These are phyloP conservation scores for Dendrocincla tyrannina DNA, from an alignment of 2,797 vertebrate genomes.

Conservation along the genomic window DNA sequence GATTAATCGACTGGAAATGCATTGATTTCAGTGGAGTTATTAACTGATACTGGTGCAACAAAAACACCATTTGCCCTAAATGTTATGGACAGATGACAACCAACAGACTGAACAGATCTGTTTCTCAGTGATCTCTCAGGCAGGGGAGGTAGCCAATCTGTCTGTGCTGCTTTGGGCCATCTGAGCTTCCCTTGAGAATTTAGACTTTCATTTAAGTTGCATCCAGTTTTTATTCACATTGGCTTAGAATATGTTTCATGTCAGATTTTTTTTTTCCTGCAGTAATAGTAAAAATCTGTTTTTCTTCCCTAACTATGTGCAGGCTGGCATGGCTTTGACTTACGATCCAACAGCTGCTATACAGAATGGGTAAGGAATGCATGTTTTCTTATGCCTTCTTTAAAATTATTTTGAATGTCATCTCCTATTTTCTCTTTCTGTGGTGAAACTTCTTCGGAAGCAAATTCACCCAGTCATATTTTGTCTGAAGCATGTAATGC, in stretches of 20 bases:
- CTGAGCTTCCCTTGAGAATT: not conserved
- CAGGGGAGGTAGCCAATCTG: not conserved
- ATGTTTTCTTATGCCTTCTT: slow-evolving; percentile 28
- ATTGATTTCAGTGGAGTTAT: not conserved
- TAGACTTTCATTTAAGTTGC: not conserved
- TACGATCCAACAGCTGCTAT: slow-evolving; percentile 93
- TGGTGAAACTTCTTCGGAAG: slow-evolving; percentile 10
- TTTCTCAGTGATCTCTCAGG: not conserved
- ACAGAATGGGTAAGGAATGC: slow-evolving; percentile 92
- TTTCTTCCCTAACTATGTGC: slow-evolving; percentile 63
- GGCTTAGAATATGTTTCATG: slow-evolving; percentile 1
- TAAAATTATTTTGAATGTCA: not conserved
- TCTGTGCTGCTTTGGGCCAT: not conserved
- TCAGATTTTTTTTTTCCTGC: not conserved
- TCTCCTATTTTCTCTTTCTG: slow-evolving; percentile 5
- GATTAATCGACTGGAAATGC: not conserved
- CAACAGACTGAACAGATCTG: not conserved
- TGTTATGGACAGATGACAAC: not conserved
- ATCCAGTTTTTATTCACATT: not conserved
- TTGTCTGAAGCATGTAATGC: slow-evolving; percentile 3
- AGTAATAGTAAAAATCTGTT: slow-evolving; percentile 63
- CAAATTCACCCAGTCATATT: not conserved
- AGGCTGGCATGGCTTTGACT: slow-evolving; percentile 96
- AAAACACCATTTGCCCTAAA: not conserved
- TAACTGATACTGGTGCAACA: not conserved